A percentile compares a stretch with the other conserved stretches of the same genome.
Evolutionary conservation across 2,797 vertebrate genomes (phyloP).

Genomic region (Leptatherina wallacei): DNA sequence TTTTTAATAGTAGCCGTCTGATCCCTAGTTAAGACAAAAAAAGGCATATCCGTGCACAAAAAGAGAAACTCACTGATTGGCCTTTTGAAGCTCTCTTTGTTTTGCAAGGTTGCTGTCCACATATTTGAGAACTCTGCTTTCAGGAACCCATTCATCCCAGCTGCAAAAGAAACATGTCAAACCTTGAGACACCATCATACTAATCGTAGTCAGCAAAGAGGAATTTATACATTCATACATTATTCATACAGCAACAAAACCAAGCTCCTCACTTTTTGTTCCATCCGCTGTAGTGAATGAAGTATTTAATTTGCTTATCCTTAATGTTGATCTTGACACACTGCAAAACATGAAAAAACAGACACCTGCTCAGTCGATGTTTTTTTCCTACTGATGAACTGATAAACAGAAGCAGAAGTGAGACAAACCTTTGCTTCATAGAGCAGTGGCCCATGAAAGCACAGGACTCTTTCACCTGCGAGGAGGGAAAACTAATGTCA

Average conservation of each 20-base stretch:
- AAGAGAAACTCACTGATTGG: conserved; percentile 92
- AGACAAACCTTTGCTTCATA: conserved; percentile 97
- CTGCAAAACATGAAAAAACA: conserved; percentile 76
- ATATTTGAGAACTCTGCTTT: conserved; percentile 99
- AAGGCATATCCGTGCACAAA: background rate
- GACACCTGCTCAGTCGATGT: background rate
- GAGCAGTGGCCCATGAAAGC: conserved; percentile 98
- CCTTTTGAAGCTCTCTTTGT: conserved; percentile 99
- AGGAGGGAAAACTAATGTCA: conserved; percentile 50
- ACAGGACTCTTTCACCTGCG: conserved; percentile 97
- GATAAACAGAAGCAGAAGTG: background rate
- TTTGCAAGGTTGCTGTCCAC: conserved; percentile 99
- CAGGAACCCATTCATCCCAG: conserved; percentile 99
- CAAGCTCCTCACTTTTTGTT: conserved; percentile 95
- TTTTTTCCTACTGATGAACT: conserved; percentile 12
- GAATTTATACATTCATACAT: background rate
- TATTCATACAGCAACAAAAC: background rate
- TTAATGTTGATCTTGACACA: conserved; percentile 99
- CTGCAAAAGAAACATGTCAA: conserved; percentile 75
- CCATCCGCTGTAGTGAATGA: conserved; percentile 99
- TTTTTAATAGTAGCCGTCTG: no score
- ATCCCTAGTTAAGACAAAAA: no score
- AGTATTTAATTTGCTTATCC: conserved; percentile 99
- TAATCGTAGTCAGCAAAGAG: background rate
- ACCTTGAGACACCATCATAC: conserved; percentile 2